These are phyloP conservation scores for Rhombomys opimus DNA, from an alignment of 2,113 vertebrate species.

Conservation along the genomic window DNA sequence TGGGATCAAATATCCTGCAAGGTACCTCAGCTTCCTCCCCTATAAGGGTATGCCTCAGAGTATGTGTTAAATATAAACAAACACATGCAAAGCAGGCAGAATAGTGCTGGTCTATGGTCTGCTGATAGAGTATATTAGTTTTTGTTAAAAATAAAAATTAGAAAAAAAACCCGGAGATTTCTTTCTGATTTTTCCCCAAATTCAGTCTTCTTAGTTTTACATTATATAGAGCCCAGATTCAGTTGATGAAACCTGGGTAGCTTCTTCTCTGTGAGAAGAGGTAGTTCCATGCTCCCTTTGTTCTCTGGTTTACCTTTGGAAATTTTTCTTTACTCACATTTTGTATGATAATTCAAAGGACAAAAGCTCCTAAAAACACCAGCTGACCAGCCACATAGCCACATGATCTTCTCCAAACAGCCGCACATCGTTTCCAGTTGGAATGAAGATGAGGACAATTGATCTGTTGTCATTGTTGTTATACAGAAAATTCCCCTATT, in stretches of 20 bases:
- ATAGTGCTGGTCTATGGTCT: neutral
- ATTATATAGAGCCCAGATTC: neutral
- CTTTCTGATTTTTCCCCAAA: neutral
- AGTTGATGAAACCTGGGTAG: neutral
- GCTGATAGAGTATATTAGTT: neutral
- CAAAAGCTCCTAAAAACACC: neutral
- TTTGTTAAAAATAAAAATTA: constrained; percentile 1
- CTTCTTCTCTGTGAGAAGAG: neutral
- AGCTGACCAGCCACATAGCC: neutral
- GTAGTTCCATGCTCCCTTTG: neutral
- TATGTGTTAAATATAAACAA: neutral
- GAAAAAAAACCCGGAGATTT: neutral
- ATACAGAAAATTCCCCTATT: neutral
- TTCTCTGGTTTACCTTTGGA: neutral
- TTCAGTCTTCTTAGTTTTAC: neutral
- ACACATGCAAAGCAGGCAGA: neutral
- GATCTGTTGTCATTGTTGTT: neutral
- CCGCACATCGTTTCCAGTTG: neutral
- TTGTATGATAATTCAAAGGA: neutral
- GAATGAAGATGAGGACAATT: neutral
- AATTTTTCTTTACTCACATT: neutral
- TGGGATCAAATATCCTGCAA: no score
- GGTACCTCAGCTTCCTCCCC: neutral
- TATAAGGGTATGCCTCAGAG: neutral
- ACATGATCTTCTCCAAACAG: neutral